Evolutionary conservation across 2,113 vertebrate species (phyloP), one percentile per base, ranked within the genome.

Genomic region (Anolis sagrei): DNA sequence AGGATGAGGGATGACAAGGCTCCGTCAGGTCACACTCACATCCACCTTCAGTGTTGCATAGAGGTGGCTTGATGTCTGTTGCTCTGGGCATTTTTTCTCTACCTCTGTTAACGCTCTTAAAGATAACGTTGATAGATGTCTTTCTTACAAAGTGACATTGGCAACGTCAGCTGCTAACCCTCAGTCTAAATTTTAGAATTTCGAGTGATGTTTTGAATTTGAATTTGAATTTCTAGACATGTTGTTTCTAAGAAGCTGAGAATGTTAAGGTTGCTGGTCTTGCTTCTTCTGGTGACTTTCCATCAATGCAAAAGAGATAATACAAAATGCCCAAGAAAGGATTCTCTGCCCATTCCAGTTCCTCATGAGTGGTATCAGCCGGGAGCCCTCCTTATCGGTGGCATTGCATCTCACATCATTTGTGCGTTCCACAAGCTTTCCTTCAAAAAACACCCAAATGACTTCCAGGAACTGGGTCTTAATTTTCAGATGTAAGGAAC

Each of bases 341-440:
- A 39, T 23, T 58, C 74, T 10, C 21, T 76, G 19, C 73, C 27
- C 19, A 72, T 76, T 32, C 82, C 18, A 25, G 72, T 76, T 32
- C 82, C 82, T 4, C 82, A 83, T 49, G 72, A 83, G 36, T 83
- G 82, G 82, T 76, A 49, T n/a, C 82, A 83, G 29, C 72, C 72
- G 5, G 82, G 82, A 18, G 4, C 2, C 0, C 19, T 83, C 13
- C 34, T 76, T 39, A 64, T 75, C 62, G 70, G 81, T 44, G 81
- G 81, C 3, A 83, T 75, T 2, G 36, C 54, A 13, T 75, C 81
- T 9, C 82, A 49, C 19, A 34, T 83, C 11, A 7, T 64, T 34
- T 62, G 27, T n/a, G 14, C 23, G 11, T 62, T 62, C 5, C 27
- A 62, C 7, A 16, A 44, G 23, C 3, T 62, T 62, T 39, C 27